Evolutionary conservation across 2,888 invertebrate genomes (phyloP), one percentile per base, ranked within the genome.

Genomic region (Cactoblastis cactorum): DNA sequence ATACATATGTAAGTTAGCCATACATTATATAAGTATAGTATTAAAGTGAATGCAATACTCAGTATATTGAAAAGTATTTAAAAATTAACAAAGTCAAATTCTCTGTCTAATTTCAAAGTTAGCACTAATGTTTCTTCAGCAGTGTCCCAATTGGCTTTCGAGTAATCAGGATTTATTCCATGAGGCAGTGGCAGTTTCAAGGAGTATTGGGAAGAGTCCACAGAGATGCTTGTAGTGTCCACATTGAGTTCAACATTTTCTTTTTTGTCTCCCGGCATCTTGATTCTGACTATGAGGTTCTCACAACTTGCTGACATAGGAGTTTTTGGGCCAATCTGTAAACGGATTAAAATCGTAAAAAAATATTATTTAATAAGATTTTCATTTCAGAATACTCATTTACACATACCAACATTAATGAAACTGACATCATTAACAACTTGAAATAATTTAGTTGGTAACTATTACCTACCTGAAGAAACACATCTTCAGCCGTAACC

Each of bases 61-160:
- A n/a, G n/a, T n/a, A n/a, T n/a, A n/a, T 24, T 24, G 24, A 24
- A 24, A 24, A n/a, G 24, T 28, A 39, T 53, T 90, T 91, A 97
- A 84, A 97, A 97, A 84, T 98, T 97, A 47, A 97, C 87, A 75
- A 91, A 94, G 87, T 98, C 97, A 62, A 95, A 92, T 76, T 97
- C 97, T 51, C 97, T 91, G 53, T 92, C 89, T 77, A 97, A 90
- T 54, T 91, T 91, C 45, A 97, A 83, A 4, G 94, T 95, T 39
- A 98, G 85, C 49, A 92, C 90, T 52, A 98, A 85, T 38, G 91
- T 92, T 60, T 93, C 92, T 18, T 83, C 81, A 8, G 92, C 91
- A 1, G 86, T 69, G 67, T 96, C 93, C 93, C 95, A 98, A 66
- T 93, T 92, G 0, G 97, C 97, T 56, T 93, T 93, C 2, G 96